Evolutionary conservation across 2,113 vertebrate genomes (phyloP), one percentile per base, ranked within the genome.

Genomic region (Cacatua alba): DNA sequence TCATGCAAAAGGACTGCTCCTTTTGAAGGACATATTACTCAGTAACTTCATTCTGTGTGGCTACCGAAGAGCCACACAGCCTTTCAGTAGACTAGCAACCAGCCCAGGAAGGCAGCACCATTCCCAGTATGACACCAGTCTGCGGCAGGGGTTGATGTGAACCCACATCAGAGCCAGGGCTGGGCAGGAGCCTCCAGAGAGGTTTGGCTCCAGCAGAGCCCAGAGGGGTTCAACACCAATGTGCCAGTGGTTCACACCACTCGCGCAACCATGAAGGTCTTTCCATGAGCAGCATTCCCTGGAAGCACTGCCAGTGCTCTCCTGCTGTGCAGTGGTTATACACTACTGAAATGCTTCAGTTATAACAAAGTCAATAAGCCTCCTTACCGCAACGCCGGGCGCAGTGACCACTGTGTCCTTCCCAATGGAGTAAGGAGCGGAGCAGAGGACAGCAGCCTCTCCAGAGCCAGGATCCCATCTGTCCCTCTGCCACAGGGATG

Each of bases 181-280:
- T 41, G 48, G 41, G 7, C 57, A 31, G 53, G 24, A 49, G 20
- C 74, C 68, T 12, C 23, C 33, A 4, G 35, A 44, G 53, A 21
- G 53, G 29, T 15, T 1, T 13, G 53, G 18, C 62, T 44, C 8
- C 69, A 33, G 82, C n/a, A n/a, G 44, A 43, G n/a, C 25, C 39
- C 26, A 4, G 19, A 10, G 46, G 46, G 31, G 11, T 11, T 59
- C 37, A 19, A 4, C 6, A 23, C 9, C 35, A 35, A 35, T 35
- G 0, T 1, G 10, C 11, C 1, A 0, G 3, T 1, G 11, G 17
- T 17, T 59, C 10, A 10, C 26, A 10, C 4, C 62, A 17, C 6
- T 19, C 13, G 0, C 35, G 3, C 28, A 37, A 2, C 31, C 74
- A 63, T 13, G 11, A 13, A 11, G 39, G 25, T 26, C 19, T 29